Conservation (phyloP, 2,797 vertebrate species). For the Decapterus maruadsi region DNA sequence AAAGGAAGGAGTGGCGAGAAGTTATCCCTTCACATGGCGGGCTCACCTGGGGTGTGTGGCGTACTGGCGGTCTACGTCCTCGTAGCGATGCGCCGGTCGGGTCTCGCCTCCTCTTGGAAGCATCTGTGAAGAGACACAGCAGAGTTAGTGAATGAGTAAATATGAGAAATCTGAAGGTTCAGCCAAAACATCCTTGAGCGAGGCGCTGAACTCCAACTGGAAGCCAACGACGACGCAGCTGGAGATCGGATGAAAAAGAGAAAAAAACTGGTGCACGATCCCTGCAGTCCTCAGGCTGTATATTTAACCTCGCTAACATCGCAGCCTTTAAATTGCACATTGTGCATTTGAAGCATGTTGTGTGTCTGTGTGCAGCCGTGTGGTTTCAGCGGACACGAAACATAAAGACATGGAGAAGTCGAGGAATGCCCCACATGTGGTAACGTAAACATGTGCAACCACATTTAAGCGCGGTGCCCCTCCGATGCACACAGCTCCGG, state of each 20-base stretch:
- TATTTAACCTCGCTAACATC: constrained; percentile 43
- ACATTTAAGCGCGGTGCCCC: constrained; percentile 30
- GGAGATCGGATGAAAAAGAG: background rate
- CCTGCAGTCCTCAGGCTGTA: constrained; percentile 24
- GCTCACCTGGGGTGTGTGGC: constrained; percentile 90
- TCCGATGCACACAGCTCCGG: background rate
- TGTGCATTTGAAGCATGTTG: constrained; percentile 2
- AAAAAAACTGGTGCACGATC: background rate
- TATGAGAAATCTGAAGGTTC: background rate
- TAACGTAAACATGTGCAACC: constrained; percentile 43
- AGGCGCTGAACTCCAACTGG: background rate
- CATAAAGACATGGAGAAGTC: constrained; percentile 1
- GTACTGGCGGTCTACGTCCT: constrained; percentile 88
- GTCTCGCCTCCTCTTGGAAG: constrained; percentile 87
- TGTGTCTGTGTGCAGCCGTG: constrained; percentile 20
- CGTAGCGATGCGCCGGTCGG: constrained; percentile 82
- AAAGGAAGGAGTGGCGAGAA: constrained; percentile 60
- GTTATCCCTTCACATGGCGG: constrained; percentile 62
- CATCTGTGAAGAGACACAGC: constrained; percentile 81
- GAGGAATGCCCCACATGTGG: constrained; percentile 48
- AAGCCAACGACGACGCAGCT: no score
- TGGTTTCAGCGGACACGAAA: constrained; percentile 27
- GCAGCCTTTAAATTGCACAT: constrained; percentile 1
- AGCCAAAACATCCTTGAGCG: constrained; percentile 10
- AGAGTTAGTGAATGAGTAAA: background rate